phyloP scores from a whole-genome alignment of 2,113 vertebrate species.

The Tringa solitaria region DNA sequence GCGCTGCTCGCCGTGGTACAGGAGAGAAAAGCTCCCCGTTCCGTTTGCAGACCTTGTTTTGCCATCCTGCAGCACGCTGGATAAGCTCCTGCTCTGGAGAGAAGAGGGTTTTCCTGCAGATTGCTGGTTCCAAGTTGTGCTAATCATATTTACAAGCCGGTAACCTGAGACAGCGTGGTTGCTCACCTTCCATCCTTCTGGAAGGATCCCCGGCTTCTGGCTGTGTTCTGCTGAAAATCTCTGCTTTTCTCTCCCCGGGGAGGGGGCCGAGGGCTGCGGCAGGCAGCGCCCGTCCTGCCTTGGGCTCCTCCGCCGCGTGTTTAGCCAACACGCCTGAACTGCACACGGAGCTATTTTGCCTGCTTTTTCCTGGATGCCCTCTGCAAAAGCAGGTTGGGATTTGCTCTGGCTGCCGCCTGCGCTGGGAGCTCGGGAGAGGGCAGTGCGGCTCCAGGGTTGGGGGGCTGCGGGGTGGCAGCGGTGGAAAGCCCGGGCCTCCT shows the following conservation, averaged over 20 bases:
- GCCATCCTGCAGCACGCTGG: background rate
- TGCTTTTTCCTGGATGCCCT: accelerated
- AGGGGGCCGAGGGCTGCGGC: background rate
- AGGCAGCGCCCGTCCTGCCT: background rate
- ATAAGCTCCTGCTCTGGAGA: background rate
- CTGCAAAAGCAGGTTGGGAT: background rate
- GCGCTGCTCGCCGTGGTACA: background rate
- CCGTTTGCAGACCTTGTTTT: background rate
- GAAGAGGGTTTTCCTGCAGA: background rate
- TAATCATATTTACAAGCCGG: background rate
- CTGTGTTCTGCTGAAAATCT: background rate
- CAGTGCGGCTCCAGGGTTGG: slow-evolving; percentile 20
- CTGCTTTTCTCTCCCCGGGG: background rate
- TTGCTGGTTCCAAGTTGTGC: background rate
- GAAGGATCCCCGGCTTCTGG: background rate
- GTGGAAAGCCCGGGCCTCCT: background rate
- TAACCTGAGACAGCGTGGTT: background rate
- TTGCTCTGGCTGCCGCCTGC: background rate
- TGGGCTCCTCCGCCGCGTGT: background rate
- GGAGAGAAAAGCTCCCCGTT: background rate
- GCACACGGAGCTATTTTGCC: background rate
- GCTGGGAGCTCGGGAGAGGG: slow-evolving; percentile 14
- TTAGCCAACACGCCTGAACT: background rate
- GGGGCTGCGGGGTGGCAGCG: background rate
- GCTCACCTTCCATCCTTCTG: background rate